Evolutionary conservation across 1,140 invertebrate genomes (phyloP), one percentile per base, ranked within the genome.

Genomic region (Phocides pigmalion): DNA sequence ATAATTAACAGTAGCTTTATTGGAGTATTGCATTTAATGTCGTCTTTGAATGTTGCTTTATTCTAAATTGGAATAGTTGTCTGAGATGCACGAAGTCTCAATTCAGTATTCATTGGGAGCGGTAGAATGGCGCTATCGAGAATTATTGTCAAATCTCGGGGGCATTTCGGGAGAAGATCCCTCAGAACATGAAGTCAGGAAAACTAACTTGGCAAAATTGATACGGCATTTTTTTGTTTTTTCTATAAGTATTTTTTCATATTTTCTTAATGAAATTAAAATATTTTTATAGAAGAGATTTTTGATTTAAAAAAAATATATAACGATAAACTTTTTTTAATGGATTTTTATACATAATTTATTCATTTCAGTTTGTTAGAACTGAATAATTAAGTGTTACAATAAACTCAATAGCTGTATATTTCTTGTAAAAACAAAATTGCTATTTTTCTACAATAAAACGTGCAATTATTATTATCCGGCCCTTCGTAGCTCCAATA

Each of bases 91-190:
- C 53, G 73, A 62, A 70, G 72, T 79, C 74, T 74, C 79, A 77
- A 87, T 88, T 84, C 75, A 67, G 81, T 84, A 87, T 87, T 89
- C 86, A 89, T 87, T 82, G 84, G 66, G 66, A 80, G 70, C 69
- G 66, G 71, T 72, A 83, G 82, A 84, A 88, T 87, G 69, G 79
- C 69, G 81, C 83, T 81, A 82, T 79, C 72, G 79, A 80, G 79
- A 90, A 86, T 89, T 90, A 89, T 90, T 86, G 82, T 83, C 74
- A 66, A 83, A 80, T 84, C 86, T 84, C 84, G 67, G 68, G 86
- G 85, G 88, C 54, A 77, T 87, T 81, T 62, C 67, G 73, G 64
- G 62, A 66, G 56, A 62, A 69, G 68, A 66, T 62, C 72, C 66
- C 67, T 65, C 14, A n/a, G 35, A 74, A 68, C 66, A 11, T 4